These are phyloP conservation scores for Corythornis leucogaster DNA, from an alignment of 2,797 vertebrate genomes.

Conservation along the genomic window DNA sequence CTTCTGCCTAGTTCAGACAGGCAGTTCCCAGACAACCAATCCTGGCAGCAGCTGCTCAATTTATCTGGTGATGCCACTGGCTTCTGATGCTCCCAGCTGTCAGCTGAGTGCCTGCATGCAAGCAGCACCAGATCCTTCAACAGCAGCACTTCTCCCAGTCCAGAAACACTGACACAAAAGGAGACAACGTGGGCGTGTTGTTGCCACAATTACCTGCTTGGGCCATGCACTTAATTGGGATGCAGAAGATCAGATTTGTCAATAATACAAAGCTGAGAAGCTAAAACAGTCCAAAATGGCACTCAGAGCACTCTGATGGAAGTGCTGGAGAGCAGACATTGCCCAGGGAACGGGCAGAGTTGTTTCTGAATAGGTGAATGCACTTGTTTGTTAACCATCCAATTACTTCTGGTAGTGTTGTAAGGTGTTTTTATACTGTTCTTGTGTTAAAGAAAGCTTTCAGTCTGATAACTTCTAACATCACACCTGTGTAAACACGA, in stretches of 20 bases:
- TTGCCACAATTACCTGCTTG: not conserved
- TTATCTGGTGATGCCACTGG: not conserved
- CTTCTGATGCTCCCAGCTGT: not conserved
- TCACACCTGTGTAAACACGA: conserved; percentile 76
- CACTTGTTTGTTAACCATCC: conserved; percentile 52
- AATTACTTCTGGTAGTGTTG: not conserved
- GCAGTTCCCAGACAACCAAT: not conserved
- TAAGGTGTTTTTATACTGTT: conserved; percentile 23
- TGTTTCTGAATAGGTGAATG: conserved; percentile 25
- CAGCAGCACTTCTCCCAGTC: not conserved
- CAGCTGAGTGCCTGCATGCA: rapidly evolving
- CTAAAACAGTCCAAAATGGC: not conserved
- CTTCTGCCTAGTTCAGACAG: not conserved
- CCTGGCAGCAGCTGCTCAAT: not conserved
- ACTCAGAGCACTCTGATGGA: not conserved
- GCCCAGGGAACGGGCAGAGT: not conserved
- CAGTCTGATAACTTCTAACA: conserved; percentile 58
- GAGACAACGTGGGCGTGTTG: not conserved
- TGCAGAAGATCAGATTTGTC: not conserved
- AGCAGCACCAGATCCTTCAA: not conserved
- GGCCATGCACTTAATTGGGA: rapidly evolving
- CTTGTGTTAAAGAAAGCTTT: conserved; percentile 49
- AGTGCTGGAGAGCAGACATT: not conserved
- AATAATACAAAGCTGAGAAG: not conserved
- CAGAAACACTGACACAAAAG: not conserved